phyloP scores from a whole-genome alignment of 1,140 invertebrate species.

The Calephelis virginiensis region DNA sequence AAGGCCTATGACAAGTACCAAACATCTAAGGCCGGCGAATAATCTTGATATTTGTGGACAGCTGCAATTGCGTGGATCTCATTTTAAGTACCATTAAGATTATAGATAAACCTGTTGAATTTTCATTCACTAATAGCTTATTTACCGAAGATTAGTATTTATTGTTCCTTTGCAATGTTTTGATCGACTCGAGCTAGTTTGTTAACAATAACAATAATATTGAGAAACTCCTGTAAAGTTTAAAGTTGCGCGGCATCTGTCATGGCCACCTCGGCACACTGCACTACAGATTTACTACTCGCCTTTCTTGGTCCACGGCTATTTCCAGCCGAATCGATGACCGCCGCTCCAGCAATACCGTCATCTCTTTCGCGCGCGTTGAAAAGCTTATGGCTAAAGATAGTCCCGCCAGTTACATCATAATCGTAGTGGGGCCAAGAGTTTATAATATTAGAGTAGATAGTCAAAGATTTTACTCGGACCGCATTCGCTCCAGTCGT shows the following conservation, averaged over 20 bases:
- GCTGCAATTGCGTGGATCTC: slow-evolving; percentile 28
- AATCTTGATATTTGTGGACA: slow-evolving; percentile 27
- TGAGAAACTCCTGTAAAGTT: slow-evolving; percentile 32
- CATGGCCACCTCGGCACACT: slow-evolving; percentile 73
- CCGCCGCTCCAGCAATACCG: slow-evolving; percentile 51
- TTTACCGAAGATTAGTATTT: neutral
- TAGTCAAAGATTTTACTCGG: slow-evolving; percentile 74
- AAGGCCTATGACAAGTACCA: neutral
- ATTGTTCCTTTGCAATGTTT: slow-evolving; percentile 3
- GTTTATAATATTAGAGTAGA: slow-evolving; percentile 79
- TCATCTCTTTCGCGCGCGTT: slow-evolving; percentile 54
- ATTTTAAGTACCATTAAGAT: slow-evolving; percentile 21
- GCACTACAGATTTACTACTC: slow-evolving; percentile 76
- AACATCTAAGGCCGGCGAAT: slow-evolving; percentile 12
- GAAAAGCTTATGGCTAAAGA: slow-evolving; percentile 57
- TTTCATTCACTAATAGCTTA: neutral
- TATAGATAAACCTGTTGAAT: slow-evolving; percentile 1
- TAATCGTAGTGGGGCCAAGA: slow-evolving; percentile 69
- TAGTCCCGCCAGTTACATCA: slow-evolving; percentile 70
- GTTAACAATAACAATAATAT: slow-evolving; percentile 34
- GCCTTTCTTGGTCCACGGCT: slow-evolving; percentile 80
- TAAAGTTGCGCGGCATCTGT: slow-evolving; percentile 43
- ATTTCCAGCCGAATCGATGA: slow-evolving; percentile 72
- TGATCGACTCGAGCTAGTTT: slow-evolving; percentile 3
- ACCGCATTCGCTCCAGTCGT: slow-evolving; percentile 63